Percentiles rank a stretch among this genome's conserved stretches.
These are phyloP conservation scores for Macrotrachela quadricornifera DNA, from an alignment of 1,140 invertebrate species.

Conservation along the genomic window DNA sequence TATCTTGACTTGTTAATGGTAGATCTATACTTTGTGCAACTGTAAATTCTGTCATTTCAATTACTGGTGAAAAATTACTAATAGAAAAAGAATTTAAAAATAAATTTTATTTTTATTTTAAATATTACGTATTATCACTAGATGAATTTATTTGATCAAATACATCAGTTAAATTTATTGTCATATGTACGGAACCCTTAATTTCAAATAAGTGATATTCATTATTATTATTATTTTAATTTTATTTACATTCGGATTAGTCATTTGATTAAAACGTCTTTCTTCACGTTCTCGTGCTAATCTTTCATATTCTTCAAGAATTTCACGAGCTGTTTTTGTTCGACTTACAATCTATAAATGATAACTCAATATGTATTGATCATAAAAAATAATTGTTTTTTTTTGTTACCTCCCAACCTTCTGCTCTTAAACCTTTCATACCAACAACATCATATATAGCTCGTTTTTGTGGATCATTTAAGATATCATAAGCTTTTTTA, in stretches of 20 bases:
- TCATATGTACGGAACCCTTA: too few species aligned
- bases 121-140: too few species aligned
- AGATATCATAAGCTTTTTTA: constrained; percentile 7
- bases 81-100: constrained; percentile 7
- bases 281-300: constrained; percentile 55
- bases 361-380: too few species aligned
- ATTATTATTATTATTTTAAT: not conserved
- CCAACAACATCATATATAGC: constrained; percentile 9
- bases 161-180: too few species aligned
- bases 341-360: constrained; percentile 46
- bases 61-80: constrained; percentile 51
- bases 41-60: constrained; percentile 72
- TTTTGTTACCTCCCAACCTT: not conserved
- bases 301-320: constrained; percentile 75
- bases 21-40: constrained; percentile 76
- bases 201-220: too few species aligned
- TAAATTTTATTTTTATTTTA: not conserved
- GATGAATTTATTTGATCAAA: too few species aligned
- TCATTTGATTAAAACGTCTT: constrained; percentile 54
- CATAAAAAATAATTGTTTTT: too few species aligned
- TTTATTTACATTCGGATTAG: constrained; percentile 49
- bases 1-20: constrained; percentile 61
- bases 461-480: constrained; percentile 7
- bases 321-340: constrained; percentile 71
- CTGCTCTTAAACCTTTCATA: constrained; percentile 2